phyloP scores from a whole-genome alignment of 2,113 vertebrate genomes.

The Serinus canaria region DNA sequence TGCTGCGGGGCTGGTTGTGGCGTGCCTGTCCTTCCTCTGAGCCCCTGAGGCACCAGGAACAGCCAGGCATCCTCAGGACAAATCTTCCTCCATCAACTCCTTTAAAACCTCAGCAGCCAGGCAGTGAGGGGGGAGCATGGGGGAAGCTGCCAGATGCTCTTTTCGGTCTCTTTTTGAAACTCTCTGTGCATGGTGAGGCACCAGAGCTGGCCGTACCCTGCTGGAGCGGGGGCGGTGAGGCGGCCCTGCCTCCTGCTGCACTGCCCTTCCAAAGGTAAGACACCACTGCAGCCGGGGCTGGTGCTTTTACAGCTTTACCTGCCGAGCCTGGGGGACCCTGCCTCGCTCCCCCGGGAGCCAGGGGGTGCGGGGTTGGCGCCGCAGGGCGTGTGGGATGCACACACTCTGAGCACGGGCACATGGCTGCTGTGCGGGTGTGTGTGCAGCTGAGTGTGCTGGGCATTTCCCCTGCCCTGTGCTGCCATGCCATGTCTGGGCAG shows the following conservation, averaged over 20 bases:
- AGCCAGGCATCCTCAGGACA: background rate
- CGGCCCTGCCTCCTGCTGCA: background rate
- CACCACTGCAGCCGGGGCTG: background rate
- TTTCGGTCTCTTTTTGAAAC: conserved; percentile 68
- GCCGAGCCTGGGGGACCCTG: background rate
- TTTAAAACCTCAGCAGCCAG: conserved; percentile 45
- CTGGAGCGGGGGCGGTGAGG: background rate
- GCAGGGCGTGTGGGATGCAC: fast-evolving
- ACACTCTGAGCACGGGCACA: background rate
- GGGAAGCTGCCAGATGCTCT: conserved; percentile 72
- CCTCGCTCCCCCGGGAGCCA: background rate
- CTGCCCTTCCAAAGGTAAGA: background rate
- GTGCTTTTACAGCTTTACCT: background rate
- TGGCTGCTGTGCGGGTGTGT: too few relatives aligned
- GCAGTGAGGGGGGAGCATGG: background rate
- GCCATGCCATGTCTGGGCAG: too few relatives aligned
- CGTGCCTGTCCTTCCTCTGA: background rate
- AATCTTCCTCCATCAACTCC: conserved; percentile 64
- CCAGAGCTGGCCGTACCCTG: conserved; percentile 25
- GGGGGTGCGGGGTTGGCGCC: fast-evolving
- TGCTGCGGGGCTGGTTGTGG: background rate
- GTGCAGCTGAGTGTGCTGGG: background rate
- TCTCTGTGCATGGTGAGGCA: conserved; percentile 69
- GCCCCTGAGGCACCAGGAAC: background rate
- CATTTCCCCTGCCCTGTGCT: fast-evolving